Conservation (phyloP, 2,888 invertebrate species). For the Phlogophora meticulosa region DNA sequence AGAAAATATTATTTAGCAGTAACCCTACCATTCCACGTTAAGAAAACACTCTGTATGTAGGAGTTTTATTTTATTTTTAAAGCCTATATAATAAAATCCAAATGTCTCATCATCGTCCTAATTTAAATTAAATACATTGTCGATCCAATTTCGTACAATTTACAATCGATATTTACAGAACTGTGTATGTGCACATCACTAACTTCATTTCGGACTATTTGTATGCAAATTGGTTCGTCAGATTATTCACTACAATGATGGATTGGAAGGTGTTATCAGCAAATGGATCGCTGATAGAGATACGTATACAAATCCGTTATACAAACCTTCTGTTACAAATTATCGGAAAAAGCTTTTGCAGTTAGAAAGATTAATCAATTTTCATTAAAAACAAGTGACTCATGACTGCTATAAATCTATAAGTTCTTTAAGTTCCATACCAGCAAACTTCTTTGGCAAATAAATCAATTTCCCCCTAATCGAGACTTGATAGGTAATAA, state of each 20-base stretch:
- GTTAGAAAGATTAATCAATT: too few species aligned
- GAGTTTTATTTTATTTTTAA: not conserved
- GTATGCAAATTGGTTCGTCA: conserved; percentile 45
- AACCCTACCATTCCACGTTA: too few species aligned
- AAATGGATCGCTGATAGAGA: conserved; percentile 7
- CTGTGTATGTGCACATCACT: conserved; percentile 15
- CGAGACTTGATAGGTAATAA: conserved; percentile 18
- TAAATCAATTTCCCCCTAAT: conserved; percentile 22
- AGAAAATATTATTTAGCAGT: too few species aligned
- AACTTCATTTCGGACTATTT: conserved; percentile 50
- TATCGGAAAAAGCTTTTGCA: not conserved
- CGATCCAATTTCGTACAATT: conserved; percentile 27
- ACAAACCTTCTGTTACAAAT: too few species aligned
- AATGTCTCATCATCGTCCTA: conserved; percentile 18
- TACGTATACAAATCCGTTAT: not conserved
- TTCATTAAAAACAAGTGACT: not conserved
- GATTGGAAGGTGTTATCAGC: conserved; percentile 20
- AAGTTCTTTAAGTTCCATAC: not conserved
- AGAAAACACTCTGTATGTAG: not conserved
- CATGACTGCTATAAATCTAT: not conserved
- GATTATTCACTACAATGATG: conserved; percentile 26
- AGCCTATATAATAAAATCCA: not conserved
- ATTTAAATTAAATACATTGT: conserved; percentile 33
- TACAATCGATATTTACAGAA: conserved; percentile 15
- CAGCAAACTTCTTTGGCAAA: not conserved